Conservation (phyloP, 2,888 invertebrate genomes). For the Trichacis sp. region DNA sequence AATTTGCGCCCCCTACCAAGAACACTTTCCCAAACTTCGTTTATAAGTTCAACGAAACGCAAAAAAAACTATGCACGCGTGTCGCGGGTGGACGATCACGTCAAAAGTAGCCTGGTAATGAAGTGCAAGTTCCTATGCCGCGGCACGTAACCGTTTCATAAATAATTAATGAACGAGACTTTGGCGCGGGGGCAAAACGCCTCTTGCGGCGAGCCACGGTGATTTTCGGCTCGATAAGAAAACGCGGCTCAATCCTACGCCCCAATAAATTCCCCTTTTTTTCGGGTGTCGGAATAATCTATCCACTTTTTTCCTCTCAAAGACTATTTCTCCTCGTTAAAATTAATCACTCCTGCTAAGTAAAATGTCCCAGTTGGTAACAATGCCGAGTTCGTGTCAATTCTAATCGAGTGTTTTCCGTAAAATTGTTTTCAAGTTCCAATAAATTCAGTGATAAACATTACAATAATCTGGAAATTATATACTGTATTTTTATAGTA, state of each 20-base stretch:
- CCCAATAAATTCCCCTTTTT: slow-evolving; percentile 30
- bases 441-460: too few species aligned
- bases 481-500: too few species aligned
- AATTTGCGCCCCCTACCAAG: too few species aligned
- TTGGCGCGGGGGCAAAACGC: background rate
- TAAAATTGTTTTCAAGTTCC: too few species aligned
- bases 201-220: slow-evolving; percentile 9
- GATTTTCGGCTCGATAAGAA: slow-evolving; percentile 26
- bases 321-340: too few species aligned
- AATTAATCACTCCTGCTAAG: too few species aligned
- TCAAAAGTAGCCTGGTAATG: slow-evolving; percentile 12
- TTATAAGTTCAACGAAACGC: background rate
- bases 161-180: slow-evolving; percentile 31
- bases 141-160: slow-evolving; percentile 28
- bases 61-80: background rate
- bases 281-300: too few species aligned
- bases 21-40: background rate
- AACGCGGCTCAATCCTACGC: slow-evolving; percentile 7
- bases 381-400: too few species aligned
- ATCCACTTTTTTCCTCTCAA: too few species aligned
- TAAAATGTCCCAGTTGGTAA: too few species aligned
- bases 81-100: slow-evolving; percentile 5
- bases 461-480: too few species aligned
- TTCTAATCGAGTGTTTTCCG: too few species aligned
- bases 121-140: slow-evolving; percentile 14